Percentiles rank a stretch among this genome's conserved stretches.
Evolutionary conservation across 2,797 vertebrate species (phyloP).

Genomic region (Ara ararauna): DNA sequence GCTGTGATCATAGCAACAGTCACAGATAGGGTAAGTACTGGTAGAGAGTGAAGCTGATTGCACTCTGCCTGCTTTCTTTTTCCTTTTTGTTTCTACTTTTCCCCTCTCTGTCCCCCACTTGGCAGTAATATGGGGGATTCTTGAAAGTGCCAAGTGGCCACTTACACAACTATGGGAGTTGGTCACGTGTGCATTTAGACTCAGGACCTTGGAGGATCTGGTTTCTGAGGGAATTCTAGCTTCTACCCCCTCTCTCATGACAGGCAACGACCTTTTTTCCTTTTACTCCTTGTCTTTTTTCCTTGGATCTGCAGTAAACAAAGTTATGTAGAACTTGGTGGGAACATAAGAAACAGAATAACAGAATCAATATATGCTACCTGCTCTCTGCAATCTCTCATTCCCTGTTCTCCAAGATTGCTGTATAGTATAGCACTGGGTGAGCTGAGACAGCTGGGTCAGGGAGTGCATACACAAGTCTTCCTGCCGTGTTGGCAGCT

Average conservation of each 20-base stretch:
- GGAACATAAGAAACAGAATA: not conserved
- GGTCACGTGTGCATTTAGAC: not conserved
- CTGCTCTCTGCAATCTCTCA: not conserved
- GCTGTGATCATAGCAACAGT: conserved; percentile 89
- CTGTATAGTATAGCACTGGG: not conserved
- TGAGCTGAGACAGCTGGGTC: not conserved
- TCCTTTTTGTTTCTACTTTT: not conserved
- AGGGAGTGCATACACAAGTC: not conserved
- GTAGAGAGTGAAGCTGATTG: rapidly evolving
- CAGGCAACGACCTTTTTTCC: not conserved
- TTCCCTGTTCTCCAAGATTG: not conserved
- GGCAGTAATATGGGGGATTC: not conserved
- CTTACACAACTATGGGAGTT: not conserved
- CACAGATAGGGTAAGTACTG: conserved; percentile 86
- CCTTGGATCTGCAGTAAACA: not conserved
- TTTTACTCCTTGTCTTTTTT: not conserved
- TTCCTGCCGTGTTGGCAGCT: not conserved
- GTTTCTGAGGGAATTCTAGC: not conserved
- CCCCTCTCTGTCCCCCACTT: not conserved
- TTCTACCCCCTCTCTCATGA: not conserved
- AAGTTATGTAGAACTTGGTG: not conserved
- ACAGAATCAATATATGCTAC: not conserved
- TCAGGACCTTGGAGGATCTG: not conserved
- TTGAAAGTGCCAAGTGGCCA: not conserved
- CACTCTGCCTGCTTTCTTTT: not conserved